Percentiles rank a stretch among this genome's conserved stretches.
These are phyloP conservation scores for Pampus argenteus DNA, from an alignment of 2,797 vertebrate species.

Conservation along the genomic window DNA sequence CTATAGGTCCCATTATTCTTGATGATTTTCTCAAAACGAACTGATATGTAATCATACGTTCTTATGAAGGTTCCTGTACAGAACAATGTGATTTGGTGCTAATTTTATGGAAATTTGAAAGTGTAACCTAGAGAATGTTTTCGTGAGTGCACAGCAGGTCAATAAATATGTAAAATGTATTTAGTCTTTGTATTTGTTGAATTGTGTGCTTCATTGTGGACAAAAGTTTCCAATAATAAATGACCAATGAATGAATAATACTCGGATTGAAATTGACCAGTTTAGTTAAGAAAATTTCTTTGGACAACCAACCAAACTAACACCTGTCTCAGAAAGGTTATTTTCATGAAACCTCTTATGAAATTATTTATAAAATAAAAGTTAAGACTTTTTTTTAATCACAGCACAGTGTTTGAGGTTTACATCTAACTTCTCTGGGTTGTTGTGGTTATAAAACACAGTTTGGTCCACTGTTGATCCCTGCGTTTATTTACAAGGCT, in stretches of 20 bases:
- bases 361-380: background rate
- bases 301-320: background rate
- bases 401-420: background rate
- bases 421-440: background rate
- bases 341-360: background rate
- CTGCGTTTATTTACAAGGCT: background rate
- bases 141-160: background rate
- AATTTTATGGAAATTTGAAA: background rate
- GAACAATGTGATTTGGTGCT: background rate
- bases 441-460: background rate
- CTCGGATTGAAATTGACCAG: background rate
- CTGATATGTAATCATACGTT: background rate
- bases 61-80: background rate
- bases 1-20: background rate
- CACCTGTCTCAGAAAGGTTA: background rate
- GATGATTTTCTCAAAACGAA: slow-evolving; percentile 1
- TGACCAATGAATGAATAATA: background rate
- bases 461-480: background rate
- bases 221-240: slow-evolving; percentile 4
- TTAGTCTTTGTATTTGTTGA: background rate
- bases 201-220: no score
- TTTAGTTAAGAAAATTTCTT: background rate
- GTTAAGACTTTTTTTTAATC: background rate
- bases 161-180: background rate
- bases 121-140: background rate